These are phyloP conservation scores for Clarias gariepinus DNA, from an alignment of 2,113 vertebrate genomes.

Conservation along the genomic window DNA sequence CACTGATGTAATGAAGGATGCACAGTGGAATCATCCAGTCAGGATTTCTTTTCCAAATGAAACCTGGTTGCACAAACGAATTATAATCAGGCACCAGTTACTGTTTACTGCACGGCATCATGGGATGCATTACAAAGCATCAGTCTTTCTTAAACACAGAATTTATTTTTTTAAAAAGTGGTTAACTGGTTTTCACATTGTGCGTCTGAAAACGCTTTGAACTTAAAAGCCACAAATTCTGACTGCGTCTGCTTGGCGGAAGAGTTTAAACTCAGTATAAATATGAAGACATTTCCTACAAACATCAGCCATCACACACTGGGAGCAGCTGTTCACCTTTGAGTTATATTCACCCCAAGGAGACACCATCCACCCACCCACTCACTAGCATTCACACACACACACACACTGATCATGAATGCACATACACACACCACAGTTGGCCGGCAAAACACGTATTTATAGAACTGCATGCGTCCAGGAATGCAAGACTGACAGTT, in stretches of 20 bases:
- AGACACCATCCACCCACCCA: background rate
- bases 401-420: conserved; percentile 11
- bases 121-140: background rate
- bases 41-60: background rate
- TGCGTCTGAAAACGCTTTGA: background rate
- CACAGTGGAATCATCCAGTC: background rate
- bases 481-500: conserved; percentile 7
- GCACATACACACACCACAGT: conserved; percentile 28
- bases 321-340: conserved; percentile 1
- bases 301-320: background rate
- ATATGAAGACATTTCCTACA: conserved; percentile 4
- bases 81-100: background rate
- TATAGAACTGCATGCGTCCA: conserved; percentile 1
- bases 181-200: background rate
- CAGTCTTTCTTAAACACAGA: background rate
- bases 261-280: background rate
- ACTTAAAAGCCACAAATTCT: background rate
- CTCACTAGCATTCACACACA: conserved; percentile 31
- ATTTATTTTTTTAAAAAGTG: background rate
- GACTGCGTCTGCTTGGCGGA: background rate
- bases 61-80: background rate
- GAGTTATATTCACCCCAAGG: conserved; percentile 2
- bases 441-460: conserved; percentile 17
- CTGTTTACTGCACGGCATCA: background rate
- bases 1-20: background rate